Conservation (phyloP, 2,113 vertebrate genomes). For the Euleptes europaea region DNA sequence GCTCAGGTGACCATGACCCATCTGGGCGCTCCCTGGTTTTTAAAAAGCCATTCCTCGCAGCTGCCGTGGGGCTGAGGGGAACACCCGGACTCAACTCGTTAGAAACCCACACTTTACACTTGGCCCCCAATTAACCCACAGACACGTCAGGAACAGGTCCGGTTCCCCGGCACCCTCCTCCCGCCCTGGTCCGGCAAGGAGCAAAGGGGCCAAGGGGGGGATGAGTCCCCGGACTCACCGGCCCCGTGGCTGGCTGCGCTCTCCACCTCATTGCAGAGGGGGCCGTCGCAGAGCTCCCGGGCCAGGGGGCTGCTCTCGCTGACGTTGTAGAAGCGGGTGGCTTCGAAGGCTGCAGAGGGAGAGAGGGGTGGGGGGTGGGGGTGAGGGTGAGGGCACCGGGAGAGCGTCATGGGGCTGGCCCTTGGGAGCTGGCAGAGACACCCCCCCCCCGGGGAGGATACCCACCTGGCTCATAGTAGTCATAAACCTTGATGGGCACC, state of each 20-base stretch:
- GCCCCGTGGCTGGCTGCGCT: slow-evolving; percentile 85
- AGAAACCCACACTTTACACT: too few species aligned
- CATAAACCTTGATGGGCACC: slow-evolving; percentile 89
- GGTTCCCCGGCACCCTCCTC: neutral
- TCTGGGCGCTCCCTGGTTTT: too few species aligned
- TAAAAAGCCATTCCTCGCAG: too few species aligned
- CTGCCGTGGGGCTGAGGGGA: too few species aligned
- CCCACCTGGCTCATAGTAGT: slow-evolving; percentile 94
- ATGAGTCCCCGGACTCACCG: slow-evolving; percentile 77
- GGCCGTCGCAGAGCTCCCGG: slow-evolving; percentile 87
- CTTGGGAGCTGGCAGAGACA: neutral
- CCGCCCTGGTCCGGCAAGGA: neutral
- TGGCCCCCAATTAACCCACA: too few species aligned
- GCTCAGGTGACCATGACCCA: too few species aligned
- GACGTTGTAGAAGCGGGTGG: slow-evolving; percentile 92
- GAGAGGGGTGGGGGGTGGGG: neutral
- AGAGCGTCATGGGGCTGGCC: neutral
- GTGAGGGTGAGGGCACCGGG: neutral
- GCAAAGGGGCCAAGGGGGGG: rapidly evolving
- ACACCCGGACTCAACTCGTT: too few species aligned
- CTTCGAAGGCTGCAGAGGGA: slow-evolving; percentile 84
- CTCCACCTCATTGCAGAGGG: slow-evolving; percentile 92
- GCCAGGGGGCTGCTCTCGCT: slow-evolving; percentile 88
- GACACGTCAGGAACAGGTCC: too few species aligned
- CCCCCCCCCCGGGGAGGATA: rapidly evolving